Base-by-base conservation (phyloP, 1,140 invertebrate species). In the Bombyx mandarina region DNA sequence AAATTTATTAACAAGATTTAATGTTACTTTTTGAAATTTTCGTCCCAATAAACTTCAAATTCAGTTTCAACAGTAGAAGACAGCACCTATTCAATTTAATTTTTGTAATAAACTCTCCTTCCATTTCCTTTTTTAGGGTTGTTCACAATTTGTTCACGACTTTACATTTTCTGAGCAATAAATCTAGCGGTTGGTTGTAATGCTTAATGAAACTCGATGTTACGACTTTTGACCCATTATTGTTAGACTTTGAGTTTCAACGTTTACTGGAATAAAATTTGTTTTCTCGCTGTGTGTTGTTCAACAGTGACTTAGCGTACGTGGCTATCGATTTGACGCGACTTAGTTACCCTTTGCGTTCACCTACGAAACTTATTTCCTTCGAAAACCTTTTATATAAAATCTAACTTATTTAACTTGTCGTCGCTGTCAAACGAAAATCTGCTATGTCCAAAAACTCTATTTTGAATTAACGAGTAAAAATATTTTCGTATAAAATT, bases 131-230 rank as follows among this genome's bases (percentile, higher is more conserved):
- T 45, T 54, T 44, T 48, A 58, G 61, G 67, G 69, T 71, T 69
- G 67, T 67, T 69, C 57, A 62, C 59, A 73, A 69, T 69, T 67
- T 59, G 61, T 55, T 58, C 53, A 67, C 60, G 63, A 67, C 57
- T 63, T 61, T 69, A 60, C 65, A 62, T 67, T 64, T 55, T 57
- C 57, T 55, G 47, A 54, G 60, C 56, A 54, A 61, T 69, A 72
- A 66, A 65, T 67, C 61, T 46, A 60, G 49, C 43, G 47, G 48
- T 49, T 60, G 62, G 52, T 65, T 62, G 56, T 61, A 35, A 56
- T 52, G 60, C 61, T 62, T 72, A 65, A 69, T 72, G 64, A 67
- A 72, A 68, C 60, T 53, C 51, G 62, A 58, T 62, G 62, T 69
- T 59, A 63, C 65, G 60, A 66, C 59, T 62, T 58, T 54, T 51